Conservation (phyloP, 2,797 vertebrate species). For the Coracias cyanogaster region DNA sequence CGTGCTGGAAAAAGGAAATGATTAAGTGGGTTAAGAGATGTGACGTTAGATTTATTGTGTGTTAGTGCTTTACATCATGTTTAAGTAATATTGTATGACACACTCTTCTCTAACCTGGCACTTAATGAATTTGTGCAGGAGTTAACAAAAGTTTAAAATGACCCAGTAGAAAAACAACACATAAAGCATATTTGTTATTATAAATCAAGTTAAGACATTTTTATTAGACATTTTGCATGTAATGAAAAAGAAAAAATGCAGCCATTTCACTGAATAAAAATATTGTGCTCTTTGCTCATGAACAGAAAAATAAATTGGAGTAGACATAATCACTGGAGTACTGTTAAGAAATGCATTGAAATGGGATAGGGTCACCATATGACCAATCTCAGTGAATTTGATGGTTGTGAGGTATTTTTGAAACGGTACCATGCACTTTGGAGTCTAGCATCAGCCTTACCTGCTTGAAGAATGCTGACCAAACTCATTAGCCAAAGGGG, state of each 20-base stretch:
- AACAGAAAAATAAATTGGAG: not conserved
- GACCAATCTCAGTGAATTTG: not conserved
- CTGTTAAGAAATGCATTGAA: not conserved
- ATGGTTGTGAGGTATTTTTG: not conserved
- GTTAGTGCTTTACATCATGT: not conserved
- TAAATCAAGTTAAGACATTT: conserved; percentile 26
- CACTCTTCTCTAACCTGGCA: not conserved
- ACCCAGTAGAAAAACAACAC: not conserved
- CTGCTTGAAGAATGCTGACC: not conserved
- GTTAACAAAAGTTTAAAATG: not conserved
- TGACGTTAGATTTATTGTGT: conserved; percentile 15
- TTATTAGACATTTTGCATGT: not conserved
- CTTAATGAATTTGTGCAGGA: conserved; percentile 13
- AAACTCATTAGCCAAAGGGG: not conserved
- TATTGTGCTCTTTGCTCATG: not conserved
- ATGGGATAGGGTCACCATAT: not conserved
- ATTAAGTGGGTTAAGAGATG: not conserved
- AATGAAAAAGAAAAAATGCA: not conserved
- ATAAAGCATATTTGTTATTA: not conserved
- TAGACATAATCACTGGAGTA: not conserved
- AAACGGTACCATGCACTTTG: not conserved
- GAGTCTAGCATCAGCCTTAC: not conserved
- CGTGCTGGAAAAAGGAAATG: not conserved
- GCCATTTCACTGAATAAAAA: not conserved
- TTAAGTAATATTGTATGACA: not conserved